Evolutionary conservation across 1,140 invertebrate species (phyloP).

Genomic region (Tetranychus urticae): DNA sequence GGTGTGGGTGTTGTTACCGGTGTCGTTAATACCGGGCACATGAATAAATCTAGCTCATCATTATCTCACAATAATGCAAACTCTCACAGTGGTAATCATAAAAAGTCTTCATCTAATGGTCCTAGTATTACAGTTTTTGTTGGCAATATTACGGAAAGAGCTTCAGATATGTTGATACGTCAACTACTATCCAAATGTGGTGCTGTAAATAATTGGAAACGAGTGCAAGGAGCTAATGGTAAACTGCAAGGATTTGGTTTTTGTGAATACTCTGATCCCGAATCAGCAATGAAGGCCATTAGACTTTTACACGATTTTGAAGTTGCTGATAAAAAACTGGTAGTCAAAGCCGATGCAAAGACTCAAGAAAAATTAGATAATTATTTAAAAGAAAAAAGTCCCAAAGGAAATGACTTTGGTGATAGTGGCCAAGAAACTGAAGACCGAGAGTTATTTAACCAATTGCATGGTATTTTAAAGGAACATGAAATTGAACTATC

Average conservation of each 20-base stretch:
- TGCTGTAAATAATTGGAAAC: slow-evolving; percentile 81
- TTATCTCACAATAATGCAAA: not conserved
- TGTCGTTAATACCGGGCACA: no score
- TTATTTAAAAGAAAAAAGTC: slow-evolving; percentile 25
- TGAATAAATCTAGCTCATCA: no score
- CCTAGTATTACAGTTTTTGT: slow-evolving; percentile 92
- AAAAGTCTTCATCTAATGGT: slow-evolving; percentile 24
- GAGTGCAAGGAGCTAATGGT: slow-evolving; percentile 55
- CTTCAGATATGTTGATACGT: slow-evolving; percentile 79
- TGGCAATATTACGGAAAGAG: slow-evolving; percentile 87
- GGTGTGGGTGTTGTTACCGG: no score
- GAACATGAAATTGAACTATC: slow-evolving; percentile 14
- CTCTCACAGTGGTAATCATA: not conserved
- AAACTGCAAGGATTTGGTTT: slow-evolving; percentile 75
- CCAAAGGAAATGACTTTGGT: slow-evolving; percentile 34
- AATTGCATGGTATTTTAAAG: slow-evolving; percentile 11
- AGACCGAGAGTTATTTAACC: slow-evolving; percentile 10
- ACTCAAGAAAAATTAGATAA: slow-evolving; percentile 78
- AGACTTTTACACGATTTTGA: slow-evolving; percentile 76
- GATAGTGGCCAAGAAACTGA: slow-evolving; percentile 44
- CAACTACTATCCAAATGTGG: slow-evolving; percentile 65
- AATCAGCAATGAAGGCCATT: slow-evolving; percentile 78
- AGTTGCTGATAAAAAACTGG: slow-evolving; percentile 73
- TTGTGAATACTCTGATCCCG: slow-evolving; percentile 83
- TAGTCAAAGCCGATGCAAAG: slow-evolving; percentile 95